A percentile compares a stretch with the other conserved stretches of the same genome.
Conservation (phyloP, 2,797 vertebrate genomes). For the Cryptoprocta ferox region DNA sequence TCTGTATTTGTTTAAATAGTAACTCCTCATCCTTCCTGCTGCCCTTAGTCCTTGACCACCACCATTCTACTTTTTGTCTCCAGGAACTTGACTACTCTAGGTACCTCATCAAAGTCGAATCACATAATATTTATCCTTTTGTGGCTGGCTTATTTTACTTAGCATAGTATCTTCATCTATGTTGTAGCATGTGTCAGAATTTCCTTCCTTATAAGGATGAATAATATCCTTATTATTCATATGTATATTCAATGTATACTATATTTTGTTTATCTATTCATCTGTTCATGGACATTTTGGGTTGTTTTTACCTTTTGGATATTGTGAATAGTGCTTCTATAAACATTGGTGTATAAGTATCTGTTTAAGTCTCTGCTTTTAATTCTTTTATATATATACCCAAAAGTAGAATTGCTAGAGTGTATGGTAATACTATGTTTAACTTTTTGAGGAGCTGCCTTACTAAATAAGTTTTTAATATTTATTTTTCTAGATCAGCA, state of each 20-base stretch:
- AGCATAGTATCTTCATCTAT: not conserved
- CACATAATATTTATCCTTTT: not conserved
- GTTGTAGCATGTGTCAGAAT: not conserved
- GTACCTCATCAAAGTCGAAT: not conserved
- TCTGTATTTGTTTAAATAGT: not conserved
- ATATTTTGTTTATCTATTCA: not conserved
- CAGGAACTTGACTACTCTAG: not conserved
- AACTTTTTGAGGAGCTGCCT: not conserved
- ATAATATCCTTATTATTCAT: too few species aligned
- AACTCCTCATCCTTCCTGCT: not conserved
- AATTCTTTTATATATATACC: not conserved
- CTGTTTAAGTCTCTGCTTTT: not conserved
- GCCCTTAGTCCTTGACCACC: not conserved
- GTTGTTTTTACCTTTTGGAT: not conserved
- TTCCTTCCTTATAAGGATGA: not conserved
- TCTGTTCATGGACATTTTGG: not conserved
- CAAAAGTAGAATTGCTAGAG: not conserved
- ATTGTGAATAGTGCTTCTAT: not conserved
- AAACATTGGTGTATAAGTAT: not conserved
- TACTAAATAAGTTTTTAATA: not conserved
- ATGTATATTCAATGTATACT: not conserved
- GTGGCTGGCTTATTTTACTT: not conserved
- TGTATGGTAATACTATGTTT: not conserved
- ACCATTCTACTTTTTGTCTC: not conserved
- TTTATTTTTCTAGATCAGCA: constrained; percentile 33